Evolutionary conservation across 2,888 invertebrate species (phyloP).

Genomic region (Dasysyrphus albostriatus): DNA sequence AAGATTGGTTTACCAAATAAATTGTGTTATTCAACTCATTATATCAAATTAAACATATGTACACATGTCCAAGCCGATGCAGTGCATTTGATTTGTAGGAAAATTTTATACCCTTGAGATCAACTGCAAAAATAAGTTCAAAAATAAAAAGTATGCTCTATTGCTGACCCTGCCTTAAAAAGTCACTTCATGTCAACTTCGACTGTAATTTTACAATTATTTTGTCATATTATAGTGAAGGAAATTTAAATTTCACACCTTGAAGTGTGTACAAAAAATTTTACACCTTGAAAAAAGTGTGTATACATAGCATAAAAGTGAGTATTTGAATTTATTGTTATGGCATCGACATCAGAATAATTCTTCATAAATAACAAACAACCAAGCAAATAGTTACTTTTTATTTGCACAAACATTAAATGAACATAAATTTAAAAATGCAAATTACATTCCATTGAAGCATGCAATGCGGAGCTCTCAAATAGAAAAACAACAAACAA

Average conservation of each 20-base stretch:
- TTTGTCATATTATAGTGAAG: slow-evolving; percentile 43
- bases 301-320: background rate
- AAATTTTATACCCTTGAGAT: too few species aligned
- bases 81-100: too few species aligned
- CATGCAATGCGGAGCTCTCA: background rate
- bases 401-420: slow-evolving; percentile 53
- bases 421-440: slow-evolving; percentile 39
- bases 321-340: slow-evolving; percentile 48
- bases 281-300: slow-evolving; percentile 19
- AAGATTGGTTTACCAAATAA: too few species aligned
- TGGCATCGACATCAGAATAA: slow-evolving; percentile 22
- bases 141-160: background rate
- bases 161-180: background rate
- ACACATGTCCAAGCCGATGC: too few species aligned
- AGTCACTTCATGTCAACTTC: background rate
- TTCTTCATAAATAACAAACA: slow-evolving; percentile 53
- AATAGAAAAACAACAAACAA: background rate
- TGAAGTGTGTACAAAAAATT: slow-evolving; percentile 3
- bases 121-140: background rate
- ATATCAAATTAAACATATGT: too few species aligned
- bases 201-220: slow-evolving; percentile 15
- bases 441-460: slow-evolving; percentile 39
- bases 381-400: slow-evolving; percentile 45
- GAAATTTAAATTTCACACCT: slow-evolving; percentile 65
- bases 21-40: too few species aligned